Base-by-base conservation (phyloP, 2,888 invertebrate species). In the Sinotaia quadrata region DNA sequence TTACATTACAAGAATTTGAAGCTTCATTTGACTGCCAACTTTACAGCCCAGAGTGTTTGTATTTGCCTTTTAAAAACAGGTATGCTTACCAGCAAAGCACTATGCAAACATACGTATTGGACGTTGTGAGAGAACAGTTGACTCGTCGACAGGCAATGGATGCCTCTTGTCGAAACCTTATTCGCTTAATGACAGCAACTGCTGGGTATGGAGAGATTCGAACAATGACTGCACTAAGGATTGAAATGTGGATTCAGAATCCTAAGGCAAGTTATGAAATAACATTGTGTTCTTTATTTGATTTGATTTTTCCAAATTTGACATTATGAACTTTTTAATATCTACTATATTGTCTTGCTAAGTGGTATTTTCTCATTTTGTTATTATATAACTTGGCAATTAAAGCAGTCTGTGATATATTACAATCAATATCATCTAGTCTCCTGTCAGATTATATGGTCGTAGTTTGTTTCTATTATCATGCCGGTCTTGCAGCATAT, bases 221-320 rank as follows among this genome's bases (percentile, higher is more conserved):
- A 29, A 91, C 93, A 81, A 91, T 94, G 63, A 93, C 94, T 0
- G 93, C 94, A 1, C 92, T 93, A 0, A 92, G 94, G 0, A 90
- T 98, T 27, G 98, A 98, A 87, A 92, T 94, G 79, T 98, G 97
- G 97, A 90, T 98, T 69, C 96, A 97, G 87, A 97, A 97, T 86
- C 96, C 97, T 72, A 98, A 98, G 84, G 88, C 88, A 57, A 24
- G 71, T 31, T 52, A 31, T n/a, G 27, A 4, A 58, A 18, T 24
- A 44, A 18, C 24, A 5, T 36, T 67, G 33, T n/a, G 18, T 7
- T n/a, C 3, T 36, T n/a, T 68, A 27, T 27, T 37, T 21, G 5
- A 10, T 5, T 7, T 47, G 47, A 24, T 47, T 8, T 47, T 47
- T n/a, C n/a, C n/a, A n/a, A n/a, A n/a, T n/a, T n/a, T n/a, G n/a